Evolutionary conservation across 2,888 invertebrate genomes (phyloP), one percentile per base, ranked within the genome.

Genomic region (Criorhina ranunculi): DNA sequence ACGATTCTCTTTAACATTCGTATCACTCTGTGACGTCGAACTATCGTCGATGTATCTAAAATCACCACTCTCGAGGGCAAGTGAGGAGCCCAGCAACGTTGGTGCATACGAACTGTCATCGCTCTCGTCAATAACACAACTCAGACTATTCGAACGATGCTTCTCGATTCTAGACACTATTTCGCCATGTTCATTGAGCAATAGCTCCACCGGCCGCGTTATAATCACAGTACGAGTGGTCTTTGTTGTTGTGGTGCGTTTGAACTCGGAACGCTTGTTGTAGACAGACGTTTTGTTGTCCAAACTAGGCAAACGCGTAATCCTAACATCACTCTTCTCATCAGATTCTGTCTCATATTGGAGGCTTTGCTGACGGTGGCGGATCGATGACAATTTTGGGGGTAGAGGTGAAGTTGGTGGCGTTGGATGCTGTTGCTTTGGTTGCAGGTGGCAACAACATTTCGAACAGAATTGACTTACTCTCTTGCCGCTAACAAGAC

Each of bases 21-120:
- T 62, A 64, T 91, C 91, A 77, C 90, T 91, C 46, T 89, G 90
- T 51, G 90, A 90, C 64, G 90, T 90, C 29, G 91, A 91, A 76
- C 89, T 91, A 85, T 91, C 91, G 80, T 91, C 91, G 69, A 91
- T 91, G 85, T 90, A 91, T 76, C 89, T 88, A 44, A 91, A 87
- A 77, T 91, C 91, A 0, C 88, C 87, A 35, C 88, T 88, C 24
- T 86, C 89, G 57, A 64, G 57, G 12, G 59, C 85, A 78, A 62
- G 73, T 57, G 67, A 87, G 6, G 80, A 75, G 8, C 67, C 66
- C 86, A 7, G 19, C 69, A 66, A 79, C 83, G 24, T 72, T 69
- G 75, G 59, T 31, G 5, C 66, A 67, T 86, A 82, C 5, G 69
- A 70, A 69, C 40, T 67, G 29, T 86, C 73, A 69, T 79, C 81